Conservation (phyloP, 2,888 invertebrate species). For the Clunio marinus region DNA sequence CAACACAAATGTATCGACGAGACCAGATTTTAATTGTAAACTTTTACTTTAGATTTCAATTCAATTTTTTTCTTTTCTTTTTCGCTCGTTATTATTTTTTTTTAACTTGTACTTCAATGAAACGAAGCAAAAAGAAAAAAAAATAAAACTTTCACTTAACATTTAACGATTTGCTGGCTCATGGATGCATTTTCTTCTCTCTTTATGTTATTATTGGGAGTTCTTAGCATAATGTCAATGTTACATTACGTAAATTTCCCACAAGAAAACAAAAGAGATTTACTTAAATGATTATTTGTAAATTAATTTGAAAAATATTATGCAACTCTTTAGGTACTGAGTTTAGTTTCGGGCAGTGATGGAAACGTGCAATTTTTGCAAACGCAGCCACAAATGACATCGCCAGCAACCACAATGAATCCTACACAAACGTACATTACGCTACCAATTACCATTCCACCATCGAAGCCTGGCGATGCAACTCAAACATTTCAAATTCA, state of each 20-base stretch:
- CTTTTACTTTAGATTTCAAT: slow-evolving; percentile 39
- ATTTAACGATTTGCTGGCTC: slow-evolving; percentile 37
- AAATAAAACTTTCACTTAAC: slow-evolving; percentile 38
- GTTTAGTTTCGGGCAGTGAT: slow-evolving; percentile 64
- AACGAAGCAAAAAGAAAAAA: slow-evolving; percentile 27
- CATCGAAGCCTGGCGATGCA: slow-evolving; percentile 69
- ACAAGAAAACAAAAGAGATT: slow-evolving; percentile 8
- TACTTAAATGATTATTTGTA: background rate
- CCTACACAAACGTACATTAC: slow-evolving; percentile 65
- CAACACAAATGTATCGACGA: slow-evolving; percentile 16
- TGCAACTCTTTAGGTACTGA: slow-evolving; percentile 56
- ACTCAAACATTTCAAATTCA: slow-evolving; percentile 76
- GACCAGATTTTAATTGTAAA: slow-evolving; percentile 37
- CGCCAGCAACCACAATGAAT: slow-evolving; percentile 41
- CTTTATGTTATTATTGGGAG: slow-evolving; percentile 11
- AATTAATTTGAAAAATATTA: background rate
- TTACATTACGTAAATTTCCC: background rate
- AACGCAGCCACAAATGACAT: slow-evolving; percentile 46
- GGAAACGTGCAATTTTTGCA: slow-evolving; percentile 73
- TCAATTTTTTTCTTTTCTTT: slow-evolving; percentile 19
- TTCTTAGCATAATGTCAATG: slow-evolving; percentile 30
- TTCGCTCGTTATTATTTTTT: slow-evolving; percentile 38
- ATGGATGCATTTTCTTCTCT: slow-evolving; percentile 13
- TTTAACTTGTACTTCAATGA: slow-evolving; percentile 4
- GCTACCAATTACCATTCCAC: slow-evolving; percentile 73